Evolutionary conservation across 2,113 vertebrate species (phyloP), one percentile per base, ranked within the genome.

Genomic region (Sula dactylatra): DNA sequence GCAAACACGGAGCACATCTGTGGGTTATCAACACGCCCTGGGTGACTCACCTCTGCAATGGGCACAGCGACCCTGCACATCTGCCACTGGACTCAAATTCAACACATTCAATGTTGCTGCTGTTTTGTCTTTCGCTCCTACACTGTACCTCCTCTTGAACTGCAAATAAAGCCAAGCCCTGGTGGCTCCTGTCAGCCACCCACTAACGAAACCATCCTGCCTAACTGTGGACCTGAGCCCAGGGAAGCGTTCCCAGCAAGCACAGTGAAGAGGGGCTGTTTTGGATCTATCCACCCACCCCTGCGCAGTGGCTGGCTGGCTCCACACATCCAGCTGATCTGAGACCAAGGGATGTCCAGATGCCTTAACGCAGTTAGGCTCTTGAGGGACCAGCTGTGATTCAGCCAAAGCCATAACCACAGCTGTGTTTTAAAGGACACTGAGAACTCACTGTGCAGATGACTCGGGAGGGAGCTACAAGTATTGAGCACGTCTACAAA

Each of bases 371-470:
- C 16, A 36, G 22, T 0, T 6, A 56, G 64, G 58, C 38, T 80
- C 56, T 25, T 4, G 8, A n/a, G 86, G 56, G 50, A 61, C 32
- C 66, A 45, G 45, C 65, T 71, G 79, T 2, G 59, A n/a, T 42
- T 22, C 65, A 32, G 47, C 38, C 52, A 77, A 20, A 84, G 65
- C 66, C 66, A 25, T 4, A n/a, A 25, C 29, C 13, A 2, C 36
- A 38, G 49, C 54, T 5, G 0, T 3, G 14, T 17, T 52, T 66
- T 16, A 11, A n/a, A 64, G 8, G 29, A 32, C 58, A 17, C 54
- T 1, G 5, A 3, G 25, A 40, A 66, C 19, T 18, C 1, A 1
- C 47, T 0, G 0, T n/a, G 55, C 50, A 74, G 59, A 49, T 40
- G 52, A 24, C 47, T 16, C 2, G 6, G 59, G 34, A 50, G 69